Conservation (phyloP, 2,113 vertebrate genomes). For the Triplophysa rosa region DNA sequence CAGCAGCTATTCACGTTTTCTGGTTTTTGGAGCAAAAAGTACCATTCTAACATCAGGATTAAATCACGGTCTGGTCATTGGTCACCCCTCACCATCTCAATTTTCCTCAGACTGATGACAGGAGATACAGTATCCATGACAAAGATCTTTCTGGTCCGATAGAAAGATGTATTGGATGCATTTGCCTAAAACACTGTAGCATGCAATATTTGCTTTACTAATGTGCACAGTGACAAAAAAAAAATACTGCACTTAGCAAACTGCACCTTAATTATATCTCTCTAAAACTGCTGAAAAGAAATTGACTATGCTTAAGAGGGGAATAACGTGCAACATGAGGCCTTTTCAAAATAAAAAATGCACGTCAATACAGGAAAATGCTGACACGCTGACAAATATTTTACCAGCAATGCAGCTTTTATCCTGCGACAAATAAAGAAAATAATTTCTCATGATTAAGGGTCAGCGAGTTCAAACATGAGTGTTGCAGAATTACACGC, state of each 20-base stretch:
- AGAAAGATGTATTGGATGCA: conserved; percentile 58
- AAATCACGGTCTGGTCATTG: conserved; percentile 67
- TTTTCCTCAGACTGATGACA: conserved; percentile 65
- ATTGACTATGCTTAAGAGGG: conserved; percentile 70
- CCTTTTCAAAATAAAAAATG: conserved; percentile 56
- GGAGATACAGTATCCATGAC: conserved; percentile 63
- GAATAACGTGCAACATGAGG: conserved; percentile 67
- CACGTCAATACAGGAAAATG: conserved; percentile 66
- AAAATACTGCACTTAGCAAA: conserved; percentile 75
- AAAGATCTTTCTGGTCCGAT: conserved; percentile 64
- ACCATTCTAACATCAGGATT: conserved; percentile 49
- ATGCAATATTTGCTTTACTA: conserved; percentile 69
- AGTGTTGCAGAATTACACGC: conserved; percentile 53
- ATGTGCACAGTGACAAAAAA: conserved; percentile 74
- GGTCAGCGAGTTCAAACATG: conserved; percentile 69
- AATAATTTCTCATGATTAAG: conserved; percentile 70
- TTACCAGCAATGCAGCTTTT: conserved; percentile 68
- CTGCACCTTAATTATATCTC: conserved; percentile 71
- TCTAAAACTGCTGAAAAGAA: conserved; percentile 67
- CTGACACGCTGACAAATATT: conserved; percentile 68
- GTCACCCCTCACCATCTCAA: conserved; percentile 62
- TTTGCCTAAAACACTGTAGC: conserved; percentile 62
- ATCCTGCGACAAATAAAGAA: conserved; percentile 66
- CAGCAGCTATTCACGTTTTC: not conserved
- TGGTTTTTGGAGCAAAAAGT: not conserved